Percentiles rank a stretch among this genome's conserved stretches.
Evolutionary conservation across 2,888 invertebrate species (phyloP).

Genomic region (Antitype chi): DNA sequence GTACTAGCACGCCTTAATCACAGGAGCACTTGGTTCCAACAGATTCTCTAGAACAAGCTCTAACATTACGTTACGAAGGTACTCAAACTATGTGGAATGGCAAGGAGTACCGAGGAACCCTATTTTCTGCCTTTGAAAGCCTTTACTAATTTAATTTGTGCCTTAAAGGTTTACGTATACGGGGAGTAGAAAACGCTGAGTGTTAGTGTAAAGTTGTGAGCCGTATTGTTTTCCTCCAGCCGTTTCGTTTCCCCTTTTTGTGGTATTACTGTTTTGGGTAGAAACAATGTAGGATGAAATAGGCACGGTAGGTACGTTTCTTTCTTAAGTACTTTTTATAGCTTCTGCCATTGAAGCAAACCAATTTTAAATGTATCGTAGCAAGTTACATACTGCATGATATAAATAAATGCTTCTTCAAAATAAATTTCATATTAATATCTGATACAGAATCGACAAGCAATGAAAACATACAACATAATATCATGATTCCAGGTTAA

Average conservation of each 20-base stretch:
- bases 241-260: slow-evolving; percentile 19
- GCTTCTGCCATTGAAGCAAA: background rate
- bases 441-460: background rate
- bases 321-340: slow-evolving; percentile 18
- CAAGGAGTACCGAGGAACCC: slow-evolving; percentile 54
- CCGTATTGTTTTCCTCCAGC: slow-evolving; percentile 48
- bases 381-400: background rate
- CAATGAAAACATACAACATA: background rate
- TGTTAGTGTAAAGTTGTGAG: slow-evolving; percentile 50
- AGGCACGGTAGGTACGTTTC: slow-evolving; percentile 17
- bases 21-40: slow-evolving; percentile 40
- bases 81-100: slow-evolving; percentile 53
- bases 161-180: slow-evolving; percentile 62
- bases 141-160: slow-evolving; percentile 77
- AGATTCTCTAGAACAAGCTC: slow-evolving; percentile 45
- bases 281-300: slow-evolving; percentile 9
- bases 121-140: slow-evolving; percentile 74
- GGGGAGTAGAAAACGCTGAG: slow-evolving; percentile 40
- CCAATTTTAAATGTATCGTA: too few relatives aligned
- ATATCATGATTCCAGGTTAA: background rate
- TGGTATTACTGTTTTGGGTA: slow-evolving; percentile 40
- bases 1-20: slow-evolving; percentile 23
- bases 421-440: background rate
- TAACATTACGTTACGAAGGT: slow-evolving; percentile 45
- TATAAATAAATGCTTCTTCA: background rate